Evolutionary conservation across 2,888 invertebrate species (phyloP).

Genomic region (Pharmacophagus antenor): DNA sequence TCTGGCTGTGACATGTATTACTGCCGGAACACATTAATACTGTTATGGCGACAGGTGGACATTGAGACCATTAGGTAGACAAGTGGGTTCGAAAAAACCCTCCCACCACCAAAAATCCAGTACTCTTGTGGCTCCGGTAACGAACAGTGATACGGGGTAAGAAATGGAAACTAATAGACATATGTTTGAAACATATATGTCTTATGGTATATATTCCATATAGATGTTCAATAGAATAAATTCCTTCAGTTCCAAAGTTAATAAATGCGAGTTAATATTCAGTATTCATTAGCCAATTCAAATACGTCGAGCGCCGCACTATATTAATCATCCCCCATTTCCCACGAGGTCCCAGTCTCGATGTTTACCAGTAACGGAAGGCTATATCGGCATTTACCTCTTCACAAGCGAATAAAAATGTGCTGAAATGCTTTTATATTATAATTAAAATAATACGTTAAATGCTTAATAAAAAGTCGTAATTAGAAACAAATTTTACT

Average conservation of each 20-base stretch:
- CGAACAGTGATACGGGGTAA: too few relatives aligned
- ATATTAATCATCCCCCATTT: conserved; percentile 22
- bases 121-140: too few relatives aligned
- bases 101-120: too few relatives aligned
- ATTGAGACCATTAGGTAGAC: too few relatives aligned
- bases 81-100: too few relatives aligned
- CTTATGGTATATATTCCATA: too few relatives aligned
- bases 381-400: conserved; percentile 22
- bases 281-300: conserved; percentile 17
- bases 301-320: conserved; percentile 15
- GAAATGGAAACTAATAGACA: too few relatives aligned
- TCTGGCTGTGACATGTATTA: too few relatives aligned
- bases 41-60: too few relatives aligned
- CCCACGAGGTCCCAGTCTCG: conserved; percentile 16
- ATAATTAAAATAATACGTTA: not conserved
- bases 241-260: conserved; percentile 4
- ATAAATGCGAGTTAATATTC: conserved; percentile 18
- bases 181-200: too few relatives aligned
- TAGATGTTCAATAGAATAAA: not conserved
- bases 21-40: too few relatives aligned
- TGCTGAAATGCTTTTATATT: not conserved
- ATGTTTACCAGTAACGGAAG: conserved; percentile 26
- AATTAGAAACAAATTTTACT: too few relatives aligned
- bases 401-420: conserved; percentile 1
- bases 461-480: not conserved